Evolutionary conservation across 2,113 vertebrate genomes (phyloP).

Genomic region (Hipposideros armiger): DNA sequence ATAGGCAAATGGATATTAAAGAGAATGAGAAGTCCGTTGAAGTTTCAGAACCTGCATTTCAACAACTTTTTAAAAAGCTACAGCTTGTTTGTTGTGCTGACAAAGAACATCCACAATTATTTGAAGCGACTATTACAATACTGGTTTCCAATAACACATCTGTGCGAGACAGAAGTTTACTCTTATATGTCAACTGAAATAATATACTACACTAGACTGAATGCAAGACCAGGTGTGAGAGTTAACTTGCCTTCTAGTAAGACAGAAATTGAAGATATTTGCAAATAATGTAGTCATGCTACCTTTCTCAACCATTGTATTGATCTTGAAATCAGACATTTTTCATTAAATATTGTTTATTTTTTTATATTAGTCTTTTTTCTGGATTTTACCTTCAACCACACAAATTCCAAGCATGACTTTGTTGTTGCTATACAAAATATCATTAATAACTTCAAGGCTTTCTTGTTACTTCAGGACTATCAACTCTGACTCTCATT

Average conservation of each 20-base stretch:
- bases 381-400: not conserved
- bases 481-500: not conserved
- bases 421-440: not conserved
- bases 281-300: not conserved
- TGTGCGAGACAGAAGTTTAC: not conserved
- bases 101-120: not conserved
- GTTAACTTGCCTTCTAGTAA: not conserved
- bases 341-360: not conserved
- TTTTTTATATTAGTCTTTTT: not conserved
- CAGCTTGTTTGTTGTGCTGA: not conserved
- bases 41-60: not conserved
- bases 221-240: not conserved
- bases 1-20: not conserved
- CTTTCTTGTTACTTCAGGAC: not conserved
- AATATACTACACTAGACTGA: not conserved
- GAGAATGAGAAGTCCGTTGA: not conserved
- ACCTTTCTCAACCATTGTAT: not conserved
- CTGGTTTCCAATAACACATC: not conserved
- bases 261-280: not conserved
- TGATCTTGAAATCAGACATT: not conserved
- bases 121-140: not conserved
- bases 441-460: not conserved
- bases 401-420: not conserved
- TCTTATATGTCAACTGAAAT: not conserved
- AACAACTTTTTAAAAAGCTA: not conserved